Conservation (phyloP, 2,113 vertebrate species). For the Glaucidium brasilianum region DNA sequence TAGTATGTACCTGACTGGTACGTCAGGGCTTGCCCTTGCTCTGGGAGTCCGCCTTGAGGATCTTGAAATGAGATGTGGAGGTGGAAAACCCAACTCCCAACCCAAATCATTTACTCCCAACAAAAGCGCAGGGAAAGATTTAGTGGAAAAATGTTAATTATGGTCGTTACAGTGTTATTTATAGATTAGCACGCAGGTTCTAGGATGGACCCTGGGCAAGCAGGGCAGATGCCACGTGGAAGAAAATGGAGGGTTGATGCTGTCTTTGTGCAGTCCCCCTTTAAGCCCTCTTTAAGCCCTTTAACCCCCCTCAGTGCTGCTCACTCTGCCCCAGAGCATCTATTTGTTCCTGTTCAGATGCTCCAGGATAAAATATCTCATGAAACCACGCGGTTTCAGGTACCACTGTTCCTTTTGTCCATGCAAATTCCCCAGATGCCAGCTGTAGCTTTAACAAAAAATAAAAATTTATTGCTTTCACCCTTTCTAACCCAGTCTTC, state of each 20-base stretch:
- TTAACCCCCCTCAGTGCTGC: neutral
- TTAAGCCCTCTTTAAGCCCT: neutral
- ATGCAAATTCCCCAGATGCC: neutral
- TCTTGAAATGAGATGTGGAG: neutral
- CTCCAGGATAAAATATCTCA: neutral
- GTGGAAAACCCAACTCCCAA: neutral
- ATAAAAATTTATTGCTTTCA: neutral
- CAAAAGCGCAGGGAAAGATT: neutral
- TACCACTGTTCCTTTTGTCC: neutral
- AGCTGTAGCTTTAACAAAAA: neutral
- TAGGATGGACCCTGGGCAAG: neutral
- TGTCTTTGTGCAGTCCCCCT: neutral
- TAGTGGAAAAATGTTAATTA: neutral
- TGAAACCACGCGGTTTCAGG: neutral
- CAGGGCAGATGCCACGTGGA: neutral
- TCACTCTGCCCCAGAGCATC: neutral
- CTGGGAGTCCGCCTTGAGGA: neutral
- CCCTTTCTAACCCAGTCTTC: neutral
- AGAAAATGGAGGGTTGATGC: neutral
- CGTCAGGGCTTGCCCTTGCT: neutral
- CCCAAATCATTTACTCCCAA: neutral
- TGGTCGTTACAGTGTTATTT: neutral
- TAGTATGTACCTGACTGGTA: rapidly evolving
- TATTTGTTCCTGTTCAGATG: neutral
- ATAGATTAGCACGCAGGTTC: neutral